Conservation (phyloP, 2,113 vertebrate species). For the Chionomys nivalis region DNA sequence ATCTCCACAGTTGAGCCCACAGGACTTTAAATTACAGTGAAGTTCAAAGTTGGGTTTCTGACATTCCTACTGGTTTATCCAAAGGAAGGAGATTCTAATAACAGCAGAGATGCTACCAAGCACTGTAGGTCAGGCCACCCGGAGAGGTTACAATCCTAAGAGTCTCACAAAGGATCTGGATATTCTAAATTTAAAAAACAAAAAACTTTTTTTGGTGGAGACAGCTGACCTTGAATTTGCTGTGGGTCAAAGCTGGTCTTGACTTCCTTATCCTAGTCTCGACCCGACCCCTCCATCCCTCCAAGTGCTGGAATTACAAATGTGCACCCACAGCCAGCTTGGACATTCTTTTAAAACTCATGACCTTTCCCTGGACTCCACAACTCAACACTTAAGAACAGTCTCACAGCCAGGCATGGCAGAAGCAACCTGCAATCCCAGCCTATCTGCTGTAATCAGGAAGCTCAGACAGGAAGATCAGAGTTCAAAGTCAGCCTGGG, state of each 20-base stretch:
- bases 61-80: not conserved
- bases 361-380: not conserved
- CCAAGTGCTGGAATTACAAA: not conserved
- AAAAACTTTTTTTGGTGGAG: not conserved
- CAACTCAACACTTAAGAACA: not conserved
- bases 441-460: not conserved
- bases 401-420: not conserved
- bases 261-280: not conserved
- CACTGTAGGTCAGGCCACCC: not conserved
- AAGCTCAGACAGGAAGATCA: not conserved
- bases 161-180: not conserved
- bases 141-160: no score
- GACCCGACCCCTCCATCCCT: not conserved
- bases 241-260: no score
- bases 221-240: no score
- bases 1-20: not conserved
- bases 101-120: not conserved
- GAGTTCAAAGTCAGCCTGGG: not conserved
- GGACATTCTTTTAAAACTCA: not conserved
- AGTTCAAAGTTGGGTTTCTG: constrained; percentile 13
- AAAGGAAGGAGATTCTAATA: not conserved
- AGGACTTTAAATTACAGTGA: not conserved
- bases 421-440: not conserved
- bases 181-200: not conserved
- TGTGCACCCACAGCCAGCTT: not conserved